Base-by-base conservation (phyloP, 2,888 invertebrate genomes). In the Nysson spinosus region DNA sequence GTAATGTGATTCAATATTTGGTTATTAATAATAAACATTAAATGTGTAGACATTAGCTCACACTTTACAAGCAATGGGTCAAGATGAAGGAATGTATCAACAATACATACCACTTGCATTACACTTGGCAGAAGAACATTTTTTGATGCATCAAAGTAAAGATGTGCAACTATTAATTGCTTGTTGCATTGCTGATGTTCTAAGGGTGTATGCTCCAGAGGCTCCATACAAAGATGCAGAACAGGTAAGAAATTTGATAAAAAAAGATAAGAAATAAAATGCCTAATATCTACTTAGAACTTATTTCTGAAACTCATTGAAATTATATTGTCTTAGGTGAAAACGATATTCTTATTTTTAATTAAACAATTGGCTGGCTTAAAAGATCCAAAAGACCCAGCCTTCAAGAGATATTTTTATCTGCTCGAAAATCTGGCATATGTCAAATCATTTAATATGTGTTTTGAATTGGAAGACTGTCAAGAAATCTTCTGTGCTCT, bases 401-500 rank as follows among this genome's bases (percentile, higher is more conserved):
- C 97, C 1, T 99, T 98, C 88, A 98, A 98, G 87, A 91, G 98
- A 75, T 98, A 98, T 88, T 98, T 98, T 89, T 99, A 99, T 88
- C 90, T 99, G 44, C 89, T 99, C 56, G 98, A 99, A 89, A 99
- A 98, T 88, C 89, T 99, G 79, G 97, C 98, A 0, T 98, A 97
- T 87, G 98, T 98, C 28, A 99, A 99, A 88, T 97, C 97, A 0
- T 98, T 99, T 88, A 98, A 98, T 88, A 98, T 99, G 94, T 98
- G 98, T 87, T 96, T 98, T 85, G 98, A 99, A 87, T 89, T 99
- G 58, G 98, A 98, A 86, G 98, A 98, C 88, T 97, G 96, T 80
- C 97, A 98, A 87, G 97, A 97, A 87, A 97, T 99, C 80, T 98
- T 98, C 89, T 96, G 96, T 83, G 94, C 94, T 9, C 90, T 99